Evolutionary conservation across 1,140 invertebrate species (phyloP).

Genomic region (Aphis craccivora): DNA sequence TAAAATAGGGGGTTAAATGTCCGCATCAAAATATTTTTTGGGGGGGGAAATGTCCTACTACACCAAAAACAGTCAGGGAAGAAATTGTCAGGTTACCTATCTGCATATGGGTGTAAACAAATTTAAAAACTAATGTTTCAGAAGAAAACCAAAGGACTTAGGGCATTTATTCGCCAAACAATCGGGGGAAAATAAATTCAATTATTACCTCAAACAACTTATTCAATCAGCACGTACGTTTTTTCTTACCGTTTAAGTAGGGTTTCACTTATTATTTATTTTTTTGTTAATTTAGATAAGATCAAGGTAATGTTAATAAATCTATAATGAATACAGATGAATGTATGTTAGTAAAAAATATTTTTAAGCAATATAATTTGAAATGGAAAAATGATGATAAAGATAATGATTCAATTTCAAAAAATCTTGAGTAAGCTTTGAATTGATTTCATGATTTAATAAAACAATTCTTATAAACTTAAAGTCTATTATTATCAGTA

Average conservation of each 20-base stretch:
- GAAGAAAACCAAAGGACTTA: not conserved
- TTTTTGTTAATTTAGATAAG: constrained; percentile 8
- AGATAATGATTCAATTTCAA: constrained; percentile 18
- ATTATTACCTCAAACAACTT: too few species aligned
- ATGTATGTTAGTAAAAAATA: not conserved
- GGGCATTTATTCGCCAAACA: not conserved
- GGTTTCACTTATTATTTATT: not conserved
- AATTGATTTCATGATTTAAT: not conserved
- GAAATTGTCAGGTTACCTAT: too few species aligned
- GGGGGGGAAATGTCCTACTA: too few species aligned
- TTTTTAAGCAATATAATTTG: constrained; percentile 38
- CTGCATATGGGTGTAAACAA: too few species aligned
- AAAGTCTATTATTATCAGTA: not conserved
- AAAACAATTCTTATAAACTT: not conserved
- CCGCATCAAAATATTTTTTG: too few species aligned
- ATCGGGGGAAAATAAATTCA: too few species aligned
- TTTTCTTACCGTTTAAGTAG: not conserved
- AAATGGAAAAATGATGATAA: constrained; percentile 18
- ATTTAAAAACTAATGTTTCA: not conserved
- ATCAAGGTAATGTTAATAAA: not conserved
- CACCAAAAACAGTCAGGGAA: too few species aligned
- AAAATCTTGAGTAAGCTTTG: not conserved
- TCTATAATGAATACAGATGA: constrained; percentile 36
- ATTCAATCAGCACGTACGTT: not conserved
- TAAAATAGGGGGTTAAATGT: too few species aligned